Evolutionary conservation across 2,797 vertebrate genomes (phyloP), one percentile per base, ranked within the genome.

Genomic region (Tokudaia muenninki): DNA sequence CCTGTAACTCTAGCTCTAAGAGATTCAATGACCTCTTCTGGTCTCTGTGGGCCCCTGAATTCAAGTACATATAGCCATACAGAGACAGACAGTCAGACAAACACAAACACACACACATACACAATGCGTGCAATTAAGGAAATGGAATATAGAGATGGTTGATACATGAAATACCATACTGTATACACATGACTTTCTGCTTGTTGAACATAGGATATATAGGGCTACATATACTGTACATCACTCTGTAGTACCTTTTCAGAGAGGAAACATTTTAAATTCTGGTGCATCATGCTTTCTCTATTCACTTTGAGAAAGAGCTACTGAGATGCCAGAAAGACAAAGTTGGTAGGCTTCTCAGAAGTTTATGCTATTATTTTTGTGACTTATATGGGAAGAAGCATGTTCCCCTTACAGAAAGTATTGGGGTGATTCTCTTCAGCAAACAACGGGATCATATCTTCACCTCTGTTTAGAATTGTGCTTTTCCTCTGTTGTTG

Each of bases 291-390:
- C 57, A 81, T 41, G 34, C 70, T 65, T 29, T 93, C 55, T 19
- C 37, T 80, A 78, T 12, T 87, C 63, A 65, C 12, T 84, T 91
- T 96, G 77, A 91, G 67, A 72, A 94, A 96, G 67, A 84, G 21
- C 26, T 50, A 34, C 17, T 77, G n/a, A 84, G 34, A 24, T 95
- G 37, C 34, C 34, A 50, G 67, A 70, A 59, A 70, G 57, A 57
- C 47, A n/a, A 41, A 37, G 55, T 52, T 75, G 55, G 59, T 83
- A 87, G 67, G 57, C 17, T 44, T 93, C 29, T 67, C 2, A 74
- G 47, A 79, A 16, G 4, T 72, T 75, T 70, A 50, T 16, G 29
- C 6, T 29, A 19, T 63, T 24, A 84, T 50, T 84, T 90, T 63
- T 72, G 21, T 78, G 52, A 81, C 67, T 90, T 70, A 65, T 9